Base-by-base conservation (phyloP, 2,888 invertebrate genomes). In the Drosophila formosana region DNA sequence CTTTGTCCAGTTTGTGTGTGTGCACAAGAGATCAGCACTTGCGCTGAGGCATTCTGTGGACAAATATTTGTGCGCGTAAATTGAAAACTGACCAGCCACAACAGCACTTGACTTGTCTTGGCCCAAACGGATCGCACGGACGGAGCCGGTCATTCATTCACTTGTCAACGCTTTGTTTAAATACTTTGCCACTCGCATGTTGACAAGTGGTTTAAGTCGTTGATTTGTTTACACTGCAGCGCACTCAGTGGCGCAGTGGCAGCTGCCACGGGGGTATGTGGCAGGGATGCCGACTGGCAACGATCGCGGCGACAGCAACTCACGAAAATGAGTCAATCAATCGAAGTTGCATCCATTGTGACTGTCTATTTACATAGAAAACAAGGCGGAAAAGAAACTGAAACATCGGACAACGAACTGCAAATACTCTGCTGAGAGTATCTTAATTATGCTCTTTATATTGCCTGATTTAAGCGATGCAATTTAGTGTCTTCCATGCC, bases 71-170 rank as follows among this genome's bases (percentile, higher is more conserved):
- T 74, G 76, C 71, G 86, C 83, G 87, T 75, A 88, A 86, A 80
- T 85, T 82, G 69, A 75, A 80, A 78, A 90, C 89, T 90, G 90
- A 90, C 90, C 90, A 88, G 74, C 85, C 90, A 77, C 89, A 90
- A 89, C 82, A 78, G 75, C 76, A 78, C 83, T 88, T 75, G 72
- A 81, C 70, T 90, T 90, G 80, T 58, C 72, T 56, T 58, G 64
- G 65, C 53, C 66, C 45, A 45, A 56, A 41, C 53, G 53, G 28
- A 30, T 30, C 53, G 30, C 18, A 18, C 43, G 18, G 18, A 18
- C 53, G 43, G 13, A 53, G 39, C 41, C 74, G 74, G 69, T 56
- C 85, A 83, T 83, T 87, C 83, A 83, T 83, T 83, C 83, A 84
- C 80, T 83, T 83, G 88, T 82, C 82, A 84, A 84, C 82, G 86